These are phyloP conservation scores for Dasyurus viverrinus DNA, from an alignment of 2,113 vertebrate genomes.

Conservation along the genomic window DNA sequence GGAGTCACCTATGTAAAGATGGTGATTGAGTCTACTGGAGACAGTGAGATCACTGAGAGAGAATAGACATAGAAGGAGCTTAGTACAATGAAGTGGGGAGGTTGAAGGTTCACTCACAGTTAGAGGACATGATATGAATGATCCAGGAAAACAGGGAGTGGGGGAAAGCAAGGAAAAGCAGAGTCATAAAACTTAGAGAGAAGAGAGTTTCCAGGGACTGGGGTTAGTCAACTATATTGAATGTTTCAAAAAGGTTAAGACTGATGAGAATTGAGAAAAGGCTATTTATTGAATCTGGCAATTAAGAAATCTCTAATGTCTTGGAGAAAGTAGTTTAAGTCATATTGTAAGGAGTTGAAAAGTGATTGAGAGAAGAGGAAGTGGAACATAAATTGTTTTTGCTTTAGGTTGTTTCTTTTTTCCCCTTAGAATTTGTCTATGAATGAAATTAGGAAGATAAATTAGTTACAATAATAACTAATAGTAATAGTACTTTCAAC, in stretches of 20 bases:
- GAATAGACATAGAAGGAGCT: neutral
- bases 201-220: neutral
- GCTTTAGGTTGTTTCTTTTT: neutral
- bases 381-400: neutral
- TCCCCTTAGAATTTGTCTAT: neutral
- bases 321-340: neutral
- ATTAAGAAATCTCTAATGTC: neutral
- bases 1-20: neutral
- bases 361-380: neutral
- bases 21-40: neutral
- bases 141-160: neutral
- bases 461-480: neutral
- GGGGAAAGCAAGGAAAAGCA: neutral
- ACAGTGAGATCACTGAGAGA: neutral
- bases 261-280: neutral
- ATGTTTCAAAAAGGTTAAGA: neutral
- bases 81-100: neutral
- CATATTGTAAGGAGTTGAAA: neutral
- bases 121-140: neutral
- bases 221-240: neutral
- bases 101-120: neutral
- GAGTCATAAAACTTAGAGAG: neutral
- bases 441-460: neutral
- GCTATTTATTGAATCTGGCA: neutral
- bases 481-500: neutral